Base-by-base conservation (phyloP, 1,140 invertebrate genomes). In the Drosophila orena region DNA sequence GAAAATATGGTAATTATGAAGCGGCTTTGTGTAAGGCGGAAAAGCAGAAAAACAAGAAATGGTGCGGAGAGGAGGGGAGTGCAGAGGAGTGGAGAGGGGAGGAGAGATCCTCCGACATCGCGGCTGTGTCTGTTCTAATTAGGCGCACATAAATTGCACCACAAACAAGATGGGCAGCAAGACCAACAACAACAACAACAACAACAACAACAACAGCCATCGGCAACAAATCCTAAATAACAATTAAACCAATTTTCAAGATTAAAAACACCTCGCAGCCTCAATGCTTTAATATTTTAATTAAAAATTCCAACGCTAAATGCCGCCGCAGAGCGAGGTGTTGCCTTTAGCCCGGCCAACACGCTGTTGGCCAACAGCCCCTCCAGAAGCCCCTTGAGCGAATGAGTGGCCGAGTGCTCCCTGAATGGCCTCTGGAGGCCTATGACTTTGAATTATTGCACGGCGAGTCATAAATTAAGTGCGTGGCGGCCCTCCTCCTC, bases 1-100 rank as follows among this genome's bases (percentile, higher is more conserved):
- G 85, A 89, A 89, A 89, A 89, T 89, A 89, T 89, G 84, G 84
- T 89, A 89, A 89, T 89, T 89, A 89, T 89, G 84, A 83, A 55
- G 77, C 61, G 58, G 75, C 62, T 70, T 79, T 81, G 34, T 50
- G 42, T 38, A 56, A 83, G 40, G 61, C 42, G 24, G 7, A 14
- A 59, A 62, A 37, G 34, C 15, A 75, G 62, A 56, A 65, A 38
- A 59, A 38, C 37, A 38, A 14, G 14, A 59, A 34, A 56, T 24
- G n/a, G 34, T 11, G 35, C 5, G 42, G 15, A 3, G 42, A n/a
- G n/a, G n/a, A n/a, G n/a, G n/a, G n/a, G n/a, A n/a, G n/a, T n/a
- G 15, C 20, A n/a, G 27, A 7, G 47, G 11, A 22, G 43, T 47
- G n/a, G 42, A 10, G 30, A 58, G n/a, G 40, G 37, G 20, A 35